Evolutionary conservation across 2,888 invertebrate species (phyloP).

Genomic region (Neoitamus cyanurus): DNA sequence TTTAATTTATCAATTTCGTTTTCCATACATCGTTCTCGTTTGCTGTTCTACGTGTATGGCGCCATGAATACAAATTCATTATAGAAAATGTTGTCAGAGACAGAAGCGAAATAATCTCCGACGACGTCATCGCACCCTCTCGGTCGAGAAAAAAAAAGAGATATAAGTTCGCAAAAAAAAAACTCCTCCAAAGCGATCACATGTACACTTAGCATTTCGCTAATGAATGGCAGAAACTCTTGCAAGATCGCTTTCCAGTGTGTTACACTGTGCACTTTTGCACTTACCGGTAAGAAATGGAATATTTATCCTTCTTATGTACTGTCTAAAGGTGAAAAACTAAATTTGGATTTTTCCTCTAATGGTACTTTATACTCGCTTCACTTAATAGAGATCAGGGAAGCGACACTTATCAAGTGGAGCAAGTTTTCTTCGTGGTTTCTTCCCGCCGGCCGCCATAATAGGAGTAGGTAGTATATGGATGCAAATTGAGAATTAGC

Average conservation of each 20-base stretch:
- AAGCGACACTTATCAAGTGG: neutral
- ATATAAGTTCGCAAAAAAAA: neutral
- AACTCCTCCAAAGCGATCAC: neutral
- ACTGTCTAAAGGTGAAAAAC: neutral
- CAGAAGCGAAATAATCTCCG: neutral
- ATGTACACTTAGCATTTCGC: constrained; percentile 21
- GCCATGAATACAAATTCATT: constrained; percentile 15
- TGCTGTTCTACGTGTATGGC: constrained; percentile 13
- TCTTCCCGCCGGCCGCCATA: neutral
- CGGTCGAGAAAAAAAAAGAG: neutral
- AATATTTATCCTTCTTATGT: neutral
- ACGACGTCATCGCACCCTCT: constrained; percentile 27
- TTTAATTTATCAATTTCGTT: neutral
- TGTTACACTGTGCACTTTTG: neutral
- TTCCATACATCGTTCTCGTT: neutral
- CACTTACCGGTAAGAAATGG: neutral
- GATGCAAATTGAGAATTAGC: neutral
- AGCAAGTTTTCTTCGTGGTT: neutral
- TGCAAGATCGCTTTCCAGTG: neutral
- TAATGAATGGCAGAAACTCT: neutral
- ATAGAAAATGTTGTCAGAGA: neutral
- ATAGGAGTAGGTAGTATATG: neutral
- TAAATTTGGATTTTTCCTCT: neutral
- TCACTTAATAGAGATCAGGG: neutral
- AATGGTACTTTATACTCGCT: neutral